Conservation (phyloP, 2,113 vertebrate species). For the Larimichthys polyactis region DNA sequence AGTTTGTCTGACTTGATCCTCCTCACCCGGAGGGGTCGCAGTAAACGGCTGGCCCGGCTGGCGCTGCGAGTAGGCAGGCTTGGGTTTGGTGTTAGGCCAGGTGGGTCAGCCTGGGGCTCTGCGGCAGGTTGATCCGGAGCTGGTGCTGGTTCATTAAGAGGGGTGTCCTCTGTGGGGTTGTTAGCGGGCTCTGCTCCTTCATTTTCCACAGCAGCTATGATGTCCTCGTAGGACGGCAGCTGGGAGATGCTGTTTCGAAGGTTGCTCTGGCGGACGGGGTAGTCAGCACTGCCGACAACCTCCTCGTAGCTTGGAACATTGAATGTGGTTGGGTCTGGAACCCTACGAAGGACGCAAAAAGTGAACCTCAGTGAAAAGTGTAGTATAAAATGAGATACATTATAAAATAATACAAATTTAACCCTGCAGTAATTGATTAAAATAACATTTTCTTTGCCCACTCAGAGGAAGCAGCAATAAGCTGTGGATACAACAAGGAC, state of each 20-base stretch:
- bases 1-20: conserved; percentile 96
- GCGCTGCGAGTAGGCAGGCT: conserved; percentile 77
- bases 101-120: background rate
- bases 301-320: conserved; percentile 94
- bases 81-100: background rate
- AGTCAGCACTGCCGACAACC: conserved; percentile 86
- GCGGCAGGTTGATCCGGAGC: background rate
- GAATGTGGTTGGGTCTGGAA: conserved; percentile 41
- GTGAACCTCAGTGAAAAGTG: background rate
- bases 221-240: conserved; percentile 95
- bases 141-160: background rate
- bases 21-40: conserved; percentile 90
- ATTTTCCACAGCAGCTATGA: conserved; percentile 85
- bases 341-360: conserved; percentile 45
- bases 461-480: background rate
- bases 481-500: background rate
- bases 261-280: conserved; percentile 82
- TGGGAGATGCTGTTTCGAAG: conserved; percentile 85
- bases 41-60: conserved; percentile 87
- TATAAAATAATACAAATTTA: background rate
- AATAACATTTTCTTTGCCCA: background rate
- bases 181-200: conserved; percentile 58
- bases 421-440: background rate
- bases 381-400: background rate
- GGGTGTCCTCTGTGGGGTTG: conserved; percentile 31